A percentile compares a stretch with the other conserved stretches of the same genome.
phyloP scores from a whole-genome alignment of 2,888 invertebrate genomes.

The Zelleria hepariella region DNA sequence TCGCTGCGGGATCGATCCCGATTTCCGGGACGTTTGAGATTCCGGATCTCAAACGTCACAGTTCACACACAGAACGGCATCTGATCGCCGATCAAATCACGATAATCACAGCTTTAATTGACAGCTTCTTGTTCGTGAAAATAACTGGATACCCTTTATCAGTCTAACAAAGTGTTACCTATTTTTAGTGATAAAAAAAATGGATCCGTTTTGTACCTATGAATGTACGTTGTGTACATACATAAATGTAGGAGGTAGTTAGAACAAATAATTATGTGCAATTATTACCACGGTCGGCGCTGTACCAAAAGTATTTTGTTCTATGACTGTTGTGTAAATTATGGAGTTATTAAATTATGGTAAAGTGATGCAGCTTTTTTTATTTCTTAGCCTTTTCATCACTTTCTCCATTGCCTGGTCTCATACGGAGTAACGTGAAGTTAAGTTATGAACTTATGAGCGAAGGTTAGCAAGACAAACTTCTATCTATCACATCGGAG shows the following conservation, averaged over 20 bases:
- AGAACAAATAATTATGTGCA: constrained; percentile 58
- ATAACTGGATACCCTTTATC: constrained; percentile 18
- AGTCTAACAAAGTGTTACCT: constrained; percentile 27
- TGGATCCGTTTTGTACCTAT: constrained; percentile 27
- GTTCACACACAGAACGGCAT: no score
- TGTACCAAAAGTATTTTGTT: constrained; percentile 69
- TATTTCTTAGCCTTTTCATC: not conserved
- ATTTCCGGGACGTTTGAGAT: no score
- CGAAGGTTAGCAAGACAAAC: no score
- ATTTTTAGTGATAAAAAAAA: constrained; percentile 23
- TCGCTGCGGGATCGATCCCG: no score
- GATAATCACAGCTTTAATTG: no score
- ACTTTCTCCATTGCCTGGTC: no score
- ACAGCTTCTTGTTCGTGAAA: not conserved
- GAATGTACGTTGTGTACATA: constrained; percentile 66
- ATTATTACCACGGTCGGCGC: constrained; percentile 55
- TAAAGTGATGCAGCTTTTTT: not conserved
- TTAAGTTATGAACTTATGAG: no score
- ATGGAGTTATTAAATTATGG: constrained; percentile 45
- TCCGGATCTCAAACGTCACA: no score
- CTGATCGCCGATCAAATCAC: no score
- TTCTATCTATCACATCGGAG: no score
- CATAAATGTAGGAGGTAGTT: constrained; percentile 58
- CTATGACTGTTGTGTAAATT: constrained; percentile 66
- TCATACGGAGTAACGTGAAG: no score